These are phyloP conservation scores for Odontomyia ornata DNA, from an alignment of 2,888 invertebrate genomes.

Conservation along the genomic window DNA sequence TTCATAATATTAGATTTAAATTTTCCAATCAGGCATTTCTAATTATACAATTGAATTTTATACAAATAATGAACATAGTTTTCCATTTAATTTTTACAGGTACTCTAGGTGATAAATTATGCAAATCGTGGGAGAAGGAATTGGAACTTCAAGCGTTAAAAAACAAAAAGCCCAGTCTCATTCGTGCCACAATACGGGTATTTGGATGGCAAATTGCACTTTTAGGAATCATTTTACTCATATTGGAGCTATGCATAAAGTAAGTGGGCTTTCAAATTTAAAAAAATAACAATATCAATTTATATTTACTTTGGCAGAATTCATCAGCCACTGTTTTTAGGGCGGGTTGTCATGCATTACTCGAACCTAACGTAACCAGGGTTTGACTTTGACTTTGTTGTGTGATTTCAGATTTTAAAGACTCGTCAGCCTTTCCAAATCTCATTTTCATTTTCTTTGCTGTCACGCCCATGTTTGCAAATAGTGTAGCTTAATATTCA, in stretches of 20 bases:
- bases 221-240: conserved; percentile 68
- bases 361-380: conserved; percentile 40
- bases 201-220: conserved; percentile 70
- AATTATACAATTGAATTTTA: no score
- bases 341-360: conserved; percentile 32
- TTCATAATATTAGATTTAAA: no score
- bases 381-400: conserved; percentile 23
- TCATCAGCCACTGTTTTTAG: conserved; percentile 44
- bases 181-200: conserved; percentile 68
- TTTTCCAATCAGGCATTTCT: no score
- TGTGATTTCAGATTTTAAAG: neutral
- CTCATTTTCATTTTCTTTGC: no score
- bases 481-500: no score
- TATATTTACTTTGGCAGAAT: conserved; percentile 29
- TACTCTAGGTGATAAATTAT: conserved; percentile 69
- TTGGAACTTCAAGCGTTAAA: conserved; percentile 60
- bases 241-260: conserved; percentile 71
- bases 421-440: no score
- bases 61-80: no score
- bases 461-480: no score
- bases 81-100: conserved; percentile 56
- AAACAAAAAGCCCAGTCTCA: conserved; percentile 66
- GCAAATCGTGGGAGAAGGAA: conserved; percentile 70
- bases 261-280: conserved; percentile 53
- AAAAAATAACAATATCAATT: neutral